phyloP scores from a whole-genome alignment of 1,140 invertebrate species.

The Chelonus insularis region DNA sequence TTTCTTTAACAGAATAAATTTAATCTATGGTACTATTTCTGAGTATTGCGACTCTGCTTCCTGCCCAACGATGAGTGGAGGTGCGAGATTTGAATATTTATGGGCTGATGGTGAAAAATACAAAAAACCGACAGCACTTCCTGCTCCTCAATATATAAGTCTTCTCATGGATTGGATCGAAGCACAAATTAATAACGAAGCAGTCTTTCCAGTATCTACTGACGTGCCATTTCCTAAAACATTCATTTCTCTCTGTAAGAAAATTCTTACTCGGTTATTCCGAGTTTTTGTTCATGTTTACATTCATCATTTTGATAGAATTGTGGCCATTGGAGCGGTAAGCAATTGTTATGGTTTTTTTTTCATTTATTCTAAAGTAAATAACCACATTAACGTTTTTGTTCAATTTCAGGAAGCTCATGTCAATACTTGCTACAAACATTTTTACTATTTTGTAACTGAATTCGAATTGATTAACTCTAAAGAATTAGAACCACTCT shows the following conservation, averaged over 20 bases:
- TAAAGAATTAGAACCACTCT: conserved; percentile 87
- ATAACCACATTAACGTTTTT: background rate
- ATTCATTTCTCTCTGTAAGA: conserved; percentile 78
- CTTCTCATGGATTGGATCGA: conserved; percentile 96
- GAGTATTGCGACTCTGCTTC: conserved; percentile 85
- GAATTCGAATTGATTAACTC: conserved; percentile 85
- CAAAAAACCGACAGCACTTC: conserved; percentile 86
- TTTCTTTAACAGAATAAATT: conserved; percentile 94
- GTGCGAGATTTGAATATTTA: conserved; percentile 86
- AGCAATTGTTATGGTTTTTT: conserved; percentile 47
- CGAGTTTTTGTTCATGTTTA: conserved; percentile 96
- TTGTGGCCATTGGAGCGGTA: conserved; percentile 86
- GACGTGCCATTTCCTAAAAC: conserved; percentile 90
- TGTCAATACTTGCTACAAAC: conserved; percentile 96
- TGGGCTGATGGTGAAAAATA: conserved; percentile 89
- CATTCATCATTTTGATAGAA: conserved; percentile 93
- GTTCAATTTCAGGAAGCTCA: conserved; percentile 80
- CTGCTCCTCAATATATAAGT: conserved; percentile 85
- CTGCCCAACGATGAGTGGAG: conserved; percentile 93
- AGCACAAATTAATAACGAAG: conserved; percentile 89
- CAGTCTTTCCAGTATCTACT: conserved; percentile 79
- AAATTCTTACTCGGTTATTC: conserved; percentile 89
- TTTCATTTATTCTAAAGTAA: conserved; percentile 16
- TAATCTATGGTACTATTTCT: conserved; percentile 88
- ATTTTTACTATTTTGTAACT: conserved; percentile 93